Evolutionary conservation across 2,113 vertebrate species (phyloP).

Genomic region (Colius striatus): DNA sequence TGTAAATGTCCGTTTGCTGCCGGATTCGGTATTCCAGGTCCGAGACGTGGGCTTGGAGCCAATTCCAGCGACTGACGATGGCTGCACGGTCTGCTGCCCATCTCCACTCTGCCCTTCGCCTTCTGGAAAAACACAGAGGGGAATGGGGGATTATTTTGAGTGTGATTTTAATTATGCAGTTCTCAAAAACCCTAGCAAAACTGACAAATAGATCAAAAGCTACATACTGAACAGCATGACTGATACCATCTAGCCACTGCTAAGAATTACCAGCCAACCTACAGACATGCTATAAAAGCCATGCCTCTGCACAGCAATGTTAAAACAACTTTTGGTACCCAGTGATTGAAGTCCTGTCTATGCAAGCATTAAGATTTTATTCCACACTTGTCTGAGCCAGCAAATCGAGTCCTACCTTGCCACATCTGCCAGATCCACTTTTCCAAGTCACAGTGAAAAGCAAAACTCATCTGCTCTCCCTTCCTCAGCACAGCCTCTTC

Average conservation of each 20-base stretch:
- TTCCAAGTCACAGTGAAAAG: not conserved
- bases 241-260: not conserved
- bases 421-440: not conserved
- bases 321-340: not conserved
- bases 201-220: not conserved
- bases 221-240: not conserved
- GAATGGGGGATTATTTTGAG: not conserved
- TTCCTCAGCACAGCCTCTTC: not conserved
- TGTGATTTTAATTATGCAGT: not conserved
- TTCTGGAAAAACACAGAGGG: slow-evolving; percentile 77
- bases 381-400: not conserved
- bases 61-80: slow-evolving; percentile 99
- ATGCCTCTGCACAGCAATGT: not conserved
- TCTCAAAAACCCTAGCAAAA: not conserved
- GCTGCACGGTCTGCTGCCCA: slow-evolving; percentile 94
- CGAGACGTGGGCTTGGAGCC: slow-evolving; percentile 98
- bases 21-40: slow-evolving; percentile 98
- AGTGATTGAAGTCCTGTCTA: not conserved
- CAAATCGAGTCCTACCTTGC: not conserved
- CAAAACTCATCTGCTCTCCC: not conserved
- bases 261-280: not conserved
- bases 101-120: slow-evolving; percentile 92
- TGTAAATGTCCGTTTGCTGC: slow-evolving; percentile 97
- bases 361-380: not conserved
- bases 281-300: not conserved